Percentiles rank a stretch among this genome's conserved stretches.
These are phyloP conservation scores for Dysdera silvatica DNA, from an alignment of 1,140 invertebrate species.

Conservation along the genomic window DNA sequence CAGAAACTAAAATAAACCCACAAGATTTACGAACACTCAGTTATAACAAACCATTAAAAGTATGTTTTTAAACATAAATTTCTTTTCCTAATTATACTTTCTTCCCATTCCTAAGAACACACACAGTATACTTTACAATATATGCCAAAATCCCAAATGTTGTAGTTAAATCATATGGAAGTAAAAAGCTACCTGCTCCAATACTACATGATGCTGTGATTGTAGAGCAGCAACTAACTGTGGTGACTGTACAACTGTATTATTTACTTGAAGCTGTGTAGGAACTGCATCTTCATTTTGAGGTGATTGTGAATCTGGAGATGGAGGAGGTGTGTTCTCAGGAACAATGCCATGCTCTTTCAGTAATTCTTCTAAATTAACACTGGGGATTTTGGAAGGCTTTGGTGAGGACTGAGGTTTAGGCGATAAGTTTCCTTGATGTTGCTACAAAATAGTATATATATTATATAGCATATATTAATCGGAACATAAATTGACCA, in stretches of 20 bases:
- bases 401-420: constrained; percentile 12
- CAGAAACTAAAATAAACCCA: too few species aligned
- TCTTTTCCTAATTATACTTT: too few species aligned
- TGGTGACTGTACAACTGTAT: constrained; percentile 1
- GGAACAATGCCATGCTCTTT: constrained; percentile 37
- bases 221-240: constrained; percentile 11
- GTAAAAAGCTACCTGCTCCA: constrained; percentile 29
- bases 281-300: constrained; percentile 10
- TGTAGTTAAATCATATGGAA: too few species aligned
- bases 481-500: too few species aligned
- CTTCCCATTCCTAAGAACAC: too few species aligned
- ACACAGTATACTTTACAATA: too few species aligned
- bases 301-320: constrained; percentile 21
- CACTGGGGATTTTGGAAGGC: constrained; percentile 16
- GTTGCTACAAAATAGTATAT: too few species aligned
- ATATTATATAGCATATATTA: too few species aligned
- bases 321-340: constrained; percentile 17
- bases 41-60: too few species aligned
- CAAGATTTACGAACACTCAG: too few species aligned
- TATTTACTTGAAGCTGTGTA: neutral
- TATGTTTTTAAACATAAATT: too few species aligned
- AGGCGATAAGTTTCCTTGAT: constrained; percentile 4
- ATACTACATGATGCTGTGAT: neutral
- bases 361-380: constrained; percentile 37
- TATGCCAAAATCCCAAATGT: too few species aligned